phyloP scores from a whole-genome alignment of 2,888 invertebrate species.

The Mantis religiosa region DNA sequence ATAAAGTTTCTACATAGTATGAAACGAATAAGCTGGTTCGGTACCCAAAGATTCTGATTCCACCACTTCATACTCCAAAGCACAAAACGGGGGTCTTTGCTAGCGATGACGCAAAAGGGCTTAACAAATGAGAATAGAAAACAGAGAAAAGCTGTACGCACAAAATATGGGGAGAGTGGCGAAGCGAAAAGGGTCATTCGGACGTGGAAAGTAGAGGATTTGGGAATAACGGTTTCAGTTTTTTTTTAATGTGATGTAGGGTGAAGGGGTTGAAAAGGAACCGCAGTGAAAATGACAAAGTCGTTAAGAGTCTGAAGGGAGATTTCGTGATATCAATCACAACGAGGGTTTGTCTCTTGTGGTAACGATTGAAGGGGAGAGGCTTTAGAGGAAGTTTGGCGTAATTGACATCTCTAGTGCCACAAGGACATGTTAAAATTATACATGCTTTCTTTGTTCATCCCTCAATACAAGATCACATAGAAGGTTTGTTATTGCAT shows the following conservation, averaged over 20 bases:
- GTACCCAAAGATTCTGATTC: background rate
- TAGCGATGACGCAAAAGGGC: background rate
- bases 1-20: no score
- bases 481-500: no score
- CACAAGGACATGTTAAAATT: background rate
- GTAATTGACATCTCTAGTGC: background rate
- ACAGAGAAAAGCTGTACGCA: background rate
- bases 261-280: background rate
- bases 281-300: constrained; percentile 5
- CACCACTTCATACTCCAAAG: background rate
- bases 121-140: background rate
- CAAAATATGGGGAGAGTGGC: background rate
- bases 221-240: background rate
- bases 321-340: background rate
- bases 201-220: background rate
- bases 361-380: background rate
- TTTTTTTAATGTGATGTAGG: background rate
- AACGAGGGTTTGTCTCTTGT: background rate
- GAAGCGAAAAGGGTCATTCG: background rate
- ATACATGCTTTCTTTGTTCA: no score
- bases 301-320: constrained; percentile 1
- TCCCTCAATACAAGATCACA: no score
- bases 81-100: background rate
- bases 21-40: no score
- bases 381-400: background rate